Conservation (phyloP, 2,797 vertebrate genomes). For the Epinephelus coioides region DNA sequence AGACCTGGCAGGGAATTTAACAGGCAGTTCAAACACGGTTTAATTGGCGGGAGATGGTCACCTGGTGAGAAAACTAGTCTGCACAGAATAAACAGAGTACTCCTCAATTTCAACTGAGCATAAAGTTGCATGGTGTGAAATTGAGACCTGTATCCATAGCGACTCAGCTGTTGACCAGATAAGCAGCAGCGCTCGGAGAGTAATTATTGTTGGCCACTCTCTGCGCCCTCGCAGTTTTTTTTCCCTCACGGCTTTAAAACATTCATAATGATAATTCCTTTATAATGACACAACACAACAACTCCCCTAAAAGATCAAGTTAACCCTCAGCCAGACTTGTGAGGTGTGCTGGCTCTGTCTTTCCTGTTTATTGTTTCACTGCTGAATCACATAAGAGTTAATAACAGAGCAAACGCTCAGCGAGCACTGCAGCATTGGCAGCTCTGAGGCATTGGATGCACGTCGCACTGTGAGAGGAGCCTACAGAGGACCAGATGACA, state of each 20-base stretch:
- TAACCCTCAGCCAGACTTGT: background rate
- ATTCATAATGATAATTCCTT: conserved; percentile 19
- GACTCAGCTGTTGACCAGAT: conserved; percentile 42
- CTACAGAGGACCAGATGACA: conserved; percentile 70
- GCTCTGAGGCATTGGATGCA: conserved; percentile 52
- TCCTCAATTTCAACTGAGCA: conserved; percentile 27
- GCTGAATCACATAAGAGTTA: conserved; percentile 30
- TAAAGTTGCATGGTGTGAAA: conserved; percentile 48
- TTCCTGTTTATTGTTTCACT: conserved; percentile 12
- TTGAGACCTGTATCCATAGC: conserved; percentile 70
- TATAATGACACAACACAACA: background rate
- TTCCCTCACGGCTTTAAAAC: conserved; percentile 8
- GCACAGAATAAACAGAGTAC: conserved; percentile 19
- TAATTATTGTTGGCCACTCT: conserved; percentile 16
- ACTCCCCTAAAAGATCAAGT: background rate
- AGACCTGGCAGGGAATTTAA: background rate
- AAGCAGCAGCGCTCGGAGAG: conserved; percentile 27
- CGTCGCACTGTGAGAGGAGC: conserved; percentile 42
- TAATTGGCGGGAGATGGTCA: conserved; percentile 13
- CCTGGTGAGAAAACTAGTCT: conserved; percentile 11
- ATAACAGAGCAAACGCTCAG: conserved; percentile 35
- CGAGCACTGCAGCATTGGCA: conserved; percentile 53
- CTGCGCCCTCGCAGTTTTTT: background rate
- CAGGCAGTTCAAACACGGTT: background rate
- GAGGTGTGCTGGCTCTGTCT: background rate